Conservation (phyloP, 2,113 vertebrate genomes). For the Platycercus adscitus region DNA sequence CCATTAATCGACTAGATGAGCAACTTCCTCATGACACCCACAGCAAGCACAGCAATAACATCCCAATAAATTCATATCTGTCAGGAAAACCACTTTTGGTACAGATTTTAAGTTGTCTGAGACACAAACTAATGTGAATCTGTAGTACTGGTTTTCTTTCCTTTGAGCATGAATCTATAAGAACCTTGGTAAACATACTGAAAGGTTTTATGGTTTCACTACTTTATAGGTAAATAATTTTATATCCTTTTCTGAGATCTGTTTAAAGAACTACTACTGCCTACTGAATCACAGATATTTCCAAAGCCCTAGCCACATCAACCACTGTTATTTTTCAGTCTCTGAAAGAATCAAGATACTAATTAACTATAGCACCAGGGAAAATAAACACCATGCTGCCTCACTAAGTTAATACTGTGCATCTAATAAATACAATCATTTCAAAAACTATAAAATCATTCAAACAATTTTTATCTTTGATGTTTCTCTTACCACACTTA, state of each 20-base stretch:
- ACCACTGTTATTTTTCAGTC: conserved; percentile 37
- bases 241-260: not conserved
- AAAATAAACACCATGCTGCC: conserved; percentile 18
- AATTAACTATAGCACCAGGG: not conserved
- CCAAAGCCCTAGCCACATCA: not conserved
- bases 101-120: not conserved
- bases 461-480: conserved; percentile 32
- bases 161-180: not conserved
- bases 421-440: conserved; percentile 39
- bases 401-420: not conserved
- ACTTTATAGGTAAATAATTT: conserved; percentile 7
- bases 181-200: not conserved
- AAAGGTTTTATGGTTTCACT: conserved; percentile 32
- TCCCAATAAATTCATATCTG: not conserved
- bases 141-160: not conserved
- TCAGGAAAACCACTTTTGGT: conserved; percentile 17
- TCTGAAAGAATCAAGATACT: conserved; percentile 20
- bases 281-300: conserved; percentile 16
- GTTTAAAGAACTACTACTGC: conserved; percentile 26
- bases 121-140: not conserved
- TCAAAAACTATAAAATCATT: conserved; percentile 22
- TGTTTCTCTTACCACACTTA: not conserved
- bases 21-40: not conserved
- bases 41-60: not conserved
- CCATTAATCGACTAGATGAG: not conserved